Base-by-base conservation (phyloP, 2,888 invertebrate genomes). In the Micoletzkya japonica region DNA sequence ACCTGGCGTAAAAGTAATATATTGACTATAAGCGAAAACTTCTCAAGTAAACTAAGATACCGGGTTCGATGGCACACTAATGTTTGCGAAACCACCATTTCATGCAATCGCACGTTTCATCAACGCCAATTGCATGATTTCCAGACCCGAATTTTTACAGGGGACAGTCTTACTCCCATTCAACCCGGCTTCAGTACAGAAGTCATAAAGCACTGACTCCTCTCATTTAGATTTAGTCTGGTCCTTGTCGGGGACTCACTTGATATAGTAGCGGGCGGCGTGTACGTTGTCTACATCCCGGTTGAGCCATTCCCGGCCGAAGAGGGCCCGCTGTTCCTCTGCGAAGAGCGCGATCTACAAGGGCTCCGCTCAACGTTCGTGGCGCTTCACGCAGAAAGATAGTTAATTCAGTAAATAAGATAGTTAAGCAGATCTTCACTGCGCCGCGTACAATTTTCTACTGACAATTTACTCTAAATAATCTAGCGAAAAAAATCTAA, bases 281-380 rank as follows among this genome's bases (percentile, higher is more conserved):
- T 73, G 61, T 1, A 77, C 78, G 72, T 80, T 77, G 71, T 86
- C 85, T 57, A 85, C 79, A 66, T 86, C 83, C 54, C 80, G 80
- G 67, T 85, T 85, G 17, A 75, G 82, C 85, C 84, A 84, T 17
- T 71, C 60, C 70, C 84, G 85, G 28, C 85, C 85, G 70, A 72
- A 85, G 32, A 82, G 78, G 60, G 81, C 82, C 50, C 76, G 76
- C 76, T 82, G 75, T 64, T 76, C 80, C 61, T 80, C 79, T 14
- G 76, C 72, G 69, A 73, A 75, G n/a, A 73, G 70, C 20, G 73
- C 59, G 24, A 85, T 52, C 78, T 82, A 63, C 4, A 77, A 64
- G n/a, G n/a, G n/a, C n/a, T n/a, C n/a, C n/a, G n/a, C n/a, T n/a
- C n/a, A n/a, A n/a, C n/a, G n/a, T n/a, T n/a, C n/a, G n/a, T n/a